phyloP scores from a whole-genome alignment of 2,113 vertebrate genomes.

The Neomonachus schauinslandi region DNA sequence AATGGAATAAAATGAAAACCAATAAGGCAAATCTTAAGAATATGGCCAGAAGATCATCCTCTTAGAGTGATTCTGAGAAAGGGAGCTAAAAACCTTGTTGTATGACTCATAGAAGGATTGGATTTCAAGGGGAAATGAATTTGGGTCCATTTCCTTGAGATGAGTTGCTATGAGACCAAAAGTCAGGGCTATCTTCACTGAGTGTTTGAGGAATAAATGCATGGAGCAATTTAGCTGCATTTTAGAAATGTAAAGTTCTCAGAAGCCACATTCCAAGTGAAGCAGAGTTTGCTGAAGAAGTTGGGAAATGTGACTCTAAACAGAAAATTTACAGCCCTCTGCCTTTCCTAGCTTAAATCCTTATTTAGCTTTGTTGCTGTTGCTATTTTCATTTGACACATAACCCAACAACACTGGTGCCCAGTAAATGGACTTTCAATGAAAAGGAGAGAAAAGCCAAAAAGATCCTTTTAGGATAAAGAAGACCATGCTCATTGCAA shows the following conservation, averaged over 20 bases:
- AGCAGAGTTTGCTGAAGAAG: neutral
- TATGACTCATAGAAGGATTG: neutral
- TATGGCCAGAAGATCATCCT: conserved; percentile 13
- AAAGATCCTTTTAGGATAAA: neutral
- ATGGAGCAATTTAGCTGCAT: neutral
- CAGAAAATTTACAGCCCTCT: neutral
- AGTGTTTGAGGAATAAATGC: neutral
- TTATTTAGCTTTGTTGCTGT: neutral
- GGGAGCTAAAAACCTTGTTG: conserved; percentile 15
- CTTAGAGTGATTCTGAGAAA: conserved; percentile 60
- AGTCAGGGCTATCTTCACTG: neutral
- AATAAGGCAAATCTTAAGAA: conserved; percentile 26
- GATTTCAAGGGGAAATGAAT: conserved; percentile 58
- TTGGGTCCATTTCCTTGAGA: conserved; percentile 63
- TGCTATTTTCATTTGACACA: neutral
- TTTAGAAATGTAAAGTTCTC: conserved; percentile 34
- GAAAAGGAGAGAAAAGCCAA: neutral
- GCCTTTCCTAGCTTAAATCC: neutral
- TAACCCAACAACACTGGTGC: neutral
- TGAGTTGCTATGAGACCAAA: conserved; percentile 63
- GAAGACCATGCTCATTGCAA: neutral
- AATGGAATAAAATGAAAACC: conserved; percentile 51
- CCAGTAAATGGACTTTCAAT: neutral
- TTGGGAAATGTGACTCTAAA: neutral
- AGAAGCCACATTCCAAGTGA: neutral